Evolutionary conservation across 2,888 invertebrate genomes (phyloP), one percentile per base, ranked within the genome.

Genomic region (Xylophagus ater): DNA sequence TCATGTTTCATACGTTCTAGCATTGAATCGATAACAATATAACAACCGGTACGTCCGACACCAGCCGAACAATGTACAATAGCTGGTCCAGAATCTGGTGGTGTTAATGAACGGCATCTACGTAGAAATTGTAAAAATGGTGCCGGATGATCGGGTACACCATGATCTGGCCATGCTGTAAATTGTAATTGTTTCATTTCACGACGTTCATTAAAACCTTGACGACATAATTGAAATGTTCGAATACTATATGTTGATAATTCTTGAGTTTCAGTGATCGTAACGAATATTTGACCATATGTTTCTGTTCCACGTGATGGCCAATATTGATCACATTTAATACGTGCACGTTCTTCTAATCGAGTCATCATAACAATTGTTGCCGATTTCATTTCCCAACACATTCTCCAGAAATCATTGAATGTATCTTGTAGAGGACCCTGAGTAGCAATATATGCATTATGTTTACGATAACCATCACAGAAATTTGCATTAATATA

Each of bases 331-430:
- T 93, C 88, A 64, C 96, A 97, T 63, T 97, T 96, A 48, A 93
- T 90, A 53, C 97, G 72, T 2, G 93, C 90, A 37, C 97, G 73
- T 59, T 99, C 98, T 65, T 98, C 98, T 43, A 99, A 68, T 53
- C 93, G 89, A 1, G 98, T 99, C 92, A 99, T 93, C 98, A 99
- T 98, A 2, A 99, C 97, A 51, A 98, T 89, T 0, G 92, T 93
- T 9, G 85, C 78, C 4, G 88, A 84, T 50, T 88, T 77, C 44
- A 96, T 76, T 64, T 99, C 97, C 98, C 98, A 99, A 53, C 94
- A 88, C 97, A 97, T 97, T 46, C 97, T 73, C 98, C 98, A 98
- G 66, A 98, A 98, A 66, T 98, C 98, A 4, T 81, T 81, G 54
- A 96, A 92, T 0, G 98, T 98, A 60, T 98, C 96, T 54, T 92